Percentiles rank a stretch among this genome's conserved stretches.
These are phyloP conservation scores for Micoletzkya japonica DNA, from an alignment of 2,888 invertebrate genomes.

Conservation along the genomic window DNA sequence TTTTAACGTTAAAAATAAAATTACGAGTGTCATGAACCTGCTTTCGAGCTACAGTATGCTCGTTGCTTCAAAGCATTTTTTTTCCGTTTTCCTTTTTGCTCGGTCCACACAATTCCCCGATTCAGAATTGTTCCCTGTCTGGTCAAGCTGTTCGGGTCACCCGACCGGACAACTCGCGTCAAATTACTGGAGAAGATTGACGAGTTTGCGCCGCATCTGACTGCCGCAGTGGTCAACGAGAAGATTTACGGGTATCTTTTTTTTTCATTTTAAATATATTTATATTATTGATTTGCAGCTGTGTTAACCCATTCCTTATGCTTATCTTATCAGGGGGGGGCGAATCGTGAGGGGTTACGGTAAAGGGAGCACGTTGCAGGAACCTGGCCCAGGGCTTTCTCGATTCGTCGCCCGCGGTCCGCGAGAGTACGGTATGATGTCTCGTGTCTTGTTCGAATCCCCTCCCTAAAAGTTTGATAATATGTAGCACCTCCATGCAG, in stretches of 20 bases:
- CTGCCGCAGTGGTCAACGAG: constrained; percentile 78
- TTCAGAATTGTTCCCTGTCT: constrained; percentile 84
- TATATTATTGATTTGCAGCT: no score
- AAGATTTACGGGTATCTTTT: constrained; percentile 73
- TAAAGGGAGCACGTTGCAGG: constrained; percentile 48
- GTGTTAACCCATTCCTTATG: no score
- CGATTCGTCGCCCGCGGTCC: constrained; percentile 92
- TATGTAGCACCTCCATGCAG: no score
- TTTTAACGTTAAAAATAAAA: no score
- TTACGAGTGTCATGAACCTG: neutral
- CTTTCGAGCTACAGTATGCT: neutral
- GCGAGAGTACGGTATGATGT: constrained; percentile 86
- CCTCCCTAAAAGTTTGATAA: no score
- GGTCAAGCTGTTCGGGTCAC: constrained; percentile 90
- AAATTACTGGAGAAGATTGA: constrained; percentile 89
- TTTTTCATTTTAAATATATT: constrained; percentile 1
- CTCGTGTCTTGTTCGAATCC: neutral
- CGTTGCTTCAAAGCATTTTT: neutral
- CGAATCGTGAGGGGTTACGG: no score
- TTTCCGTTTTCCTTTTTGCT: neutral
- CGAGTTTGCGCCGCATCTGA: constrained; percentile 75
- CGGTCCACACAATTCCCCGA: neutral
- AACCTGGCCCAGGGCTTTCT: constrained; percentile 85
- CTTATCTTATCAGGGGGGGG: no score
- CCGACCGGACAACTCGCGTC: constrained; percentile 91